phyloP scores from a whole-genome alignment of 2,113 vertebrate species.

The Bos indicus region DNA sequence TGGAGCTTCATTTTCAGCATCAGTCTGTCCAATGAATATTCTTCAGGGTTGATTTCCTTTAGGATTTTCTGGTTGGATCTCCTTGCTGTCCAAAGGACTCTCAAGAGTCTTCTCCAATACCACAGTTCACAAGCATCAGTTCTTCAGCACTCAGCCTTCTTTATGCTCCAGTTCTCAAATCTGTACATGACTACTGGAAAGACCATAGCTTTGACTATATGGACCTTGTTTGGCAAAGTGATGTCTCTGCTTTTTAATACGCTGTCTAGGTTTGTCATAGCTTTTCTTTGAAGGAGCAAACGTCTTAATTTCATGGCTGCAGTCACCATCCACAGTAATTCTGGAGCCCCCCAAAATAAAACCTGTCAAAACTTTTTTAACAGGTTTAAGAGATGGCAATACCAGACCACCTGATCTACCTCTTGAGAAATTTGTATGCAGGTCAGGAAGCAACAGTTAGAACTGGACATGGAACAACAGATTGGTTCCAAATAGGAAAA shows the following conservation, averaged over 20 bases:
- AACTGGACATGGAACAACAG: no score
- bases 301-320: not conserved
- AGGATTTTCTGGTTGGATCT: not conserved
- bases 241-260: not conserved
- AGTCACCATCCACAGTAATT: not conserved
- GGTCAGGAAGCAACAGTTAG: no score
- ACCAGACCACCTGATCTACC: no score
- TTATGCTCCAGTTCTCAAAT: not conserved
- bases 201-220: not conserved
- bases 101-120: not conserved
- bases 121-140: not conserved
- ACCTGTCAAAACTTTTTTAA: not conserved
- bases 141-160: not conserved
- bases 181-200: not conserved
- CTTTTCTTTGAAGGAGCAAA: not conserved
- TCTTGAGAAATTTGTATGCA: no score
- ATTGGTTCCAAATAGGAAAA: no score
- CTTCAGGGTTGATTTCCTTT: not conserved
- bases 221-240: not conserved
- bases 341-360: not conserved
- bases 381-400: no score
- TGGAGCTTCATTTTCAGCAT: not conserved
- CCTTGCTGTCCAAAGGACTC: not conserved
- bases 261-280: not conserved
- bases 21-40: not conserved